These are phyloP conservation scores for Pangasianodon gigas DNA, from an alignment of 2,113 vertebrate species.

Conservation along the genomic window DNA sequence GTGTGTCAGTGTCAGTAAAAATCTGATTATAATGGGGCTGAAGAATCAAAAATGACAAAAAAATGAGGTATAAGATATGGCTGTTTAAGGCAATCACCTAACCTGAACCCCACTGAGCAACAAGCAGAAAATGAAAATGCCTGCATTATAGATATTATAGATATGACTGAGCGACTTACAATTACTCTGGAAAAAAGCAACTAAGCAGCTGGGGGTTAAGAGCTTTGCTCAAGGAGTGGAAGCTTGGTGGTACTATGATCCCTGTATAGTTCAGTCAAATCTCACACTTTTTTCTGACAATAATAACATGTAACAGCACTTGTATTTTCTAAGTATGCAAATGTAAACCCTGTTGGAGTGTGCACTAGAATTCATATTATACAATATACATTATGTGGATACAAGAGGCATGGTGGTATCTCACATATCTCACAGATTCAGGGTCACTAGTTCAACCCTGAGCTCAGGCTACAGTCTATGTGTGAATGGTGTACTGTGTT, in stretches of 20 bases:
- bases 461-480: neutral
- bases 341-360: neutral
- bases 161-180: neutral
- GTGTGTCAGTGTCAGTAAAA: neutral
- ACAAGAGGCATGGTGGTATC: neutral
- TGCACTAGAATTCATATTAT: neutral
- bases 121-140: neutral
- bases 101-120: neutral
- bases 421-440: neutral
- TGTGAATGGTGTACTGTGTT: neutral
- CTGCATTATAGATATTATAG: neutral
- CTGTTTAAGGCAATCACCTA: neutral
- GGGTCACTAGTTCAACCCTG: neutral
- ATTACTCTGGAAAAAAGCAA: constrained; percentile 8
- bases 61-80: neutral
- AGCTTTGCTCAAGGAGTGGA: constrained; percentile 13
- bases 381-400: neutral
- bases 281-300: neutral
- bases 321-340: neutral
- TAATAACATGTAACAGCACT: neutral
- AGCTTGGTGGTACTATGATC: constrained; percentile 1
- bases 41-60: neutral
- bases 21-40: neutral
- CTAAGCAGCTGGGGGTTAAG: constrained; percentile 18
- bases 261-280: neutral